These are phyloP conservation scores for Aphaenogaster floridana DNA, from an alignment of 1,140 invertebrate species.

Conservation along the genomic window DNA sequence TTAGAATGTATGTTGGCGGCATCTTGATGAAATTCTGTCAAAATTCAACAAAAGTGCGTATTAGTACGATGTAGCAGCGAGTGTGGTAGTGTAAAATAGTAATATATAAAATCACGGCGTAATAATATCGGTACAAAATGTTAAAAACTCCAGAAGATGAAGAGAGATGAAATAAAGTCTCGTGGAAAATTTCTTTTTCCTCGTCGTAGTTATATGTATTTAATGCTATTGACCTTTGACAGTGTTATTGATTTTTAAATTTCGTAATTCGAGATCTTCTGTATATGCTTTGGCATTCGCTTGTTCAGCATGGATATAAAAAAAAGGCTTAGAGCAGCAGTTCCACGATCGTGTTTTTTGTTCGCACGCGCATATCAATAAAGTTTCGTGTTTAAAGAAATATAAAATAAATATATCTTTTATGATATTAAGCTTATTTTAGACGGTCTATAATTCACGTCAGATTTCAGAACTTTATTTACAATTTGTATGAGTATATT, in stretches of 20 bases:
- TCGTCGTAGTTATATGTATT: neutral
- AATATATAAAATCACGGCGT: neutral
- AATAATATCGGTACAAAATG: neutral
- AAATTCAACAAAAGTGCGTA: neutral
- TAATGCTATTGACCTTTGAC: neutral
- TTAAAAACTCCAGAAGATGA: neutral
- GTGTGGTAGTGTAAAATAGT: neutral
- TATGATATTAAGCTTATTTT: neutral
- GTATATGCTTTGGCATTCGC: neutral
- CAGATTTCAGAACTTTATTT: neutral
- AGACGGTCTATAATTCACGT: neutral
- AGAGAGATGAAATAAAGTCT: neutral
- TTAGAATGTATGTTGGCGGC: neutral
- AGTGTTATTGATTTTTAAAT: neutral
- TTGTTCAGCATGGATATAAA: neutral
- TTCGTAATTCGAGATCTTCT: neutral
- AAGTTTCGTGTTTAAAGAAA: neutral
- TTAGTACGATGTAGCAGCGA: neutral
- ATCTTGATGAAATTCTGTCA: constrained; percentile 58
- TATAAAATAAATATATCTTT: neutral
- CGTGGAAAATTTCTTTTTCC: neutral
- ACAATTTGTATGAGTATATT: neutral
- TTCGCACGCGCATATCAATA: neutral
- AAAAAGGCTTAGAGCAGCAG: neutral
- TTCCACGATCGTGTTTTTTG: neutral